Evolutionary conservation across 2,113 vertebrate species (phyloP).

Genomic region (Microtus ochrogaster): DNA sequence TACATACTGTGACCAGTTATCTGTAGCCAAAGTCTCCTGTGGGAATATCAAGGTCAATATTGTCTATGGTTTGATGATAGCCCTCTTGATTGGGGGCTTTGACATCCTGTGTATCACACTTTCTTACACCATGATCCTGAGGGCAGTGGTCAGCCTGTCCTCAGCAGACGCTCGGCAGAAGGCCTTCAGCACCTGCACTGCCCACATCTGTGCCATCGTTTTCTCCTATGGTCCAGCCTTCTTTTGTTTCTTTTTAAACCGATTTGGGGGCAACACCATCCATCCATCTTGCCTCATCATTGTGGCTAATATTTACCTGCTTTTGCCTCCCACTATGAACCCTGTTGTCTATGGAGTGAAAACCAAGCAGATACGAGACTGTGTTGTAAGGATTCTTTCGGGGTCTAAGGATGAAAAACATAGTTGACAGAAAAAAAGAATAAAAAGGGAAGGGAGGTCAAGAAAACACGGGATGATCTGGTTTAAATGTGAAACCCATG

Average conservation of each 20-base stretch:
- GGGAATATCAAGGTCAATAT: slow-evolving; percentile 53
- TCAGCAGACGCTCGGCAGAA: slow-evolving; percentile 66
- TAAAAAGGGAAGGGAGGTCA: background rate
- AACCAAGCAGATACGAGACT: slow-evolving; percentile 71
- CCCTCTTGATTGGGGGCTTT: slow-evolving; percentile 71
- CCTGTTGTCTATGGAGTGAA: slow-evolving; percentile 76
- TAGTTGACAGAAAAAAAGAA: background rate
- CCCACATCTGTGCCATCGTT: slow-evolving; percentile 70
- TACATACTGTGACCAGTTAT: slow-evolving; percentile 75
- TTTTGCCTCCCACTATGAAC: slow-evolving; percentile 75
- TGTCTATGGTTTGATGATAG: slow-evolving; percentile 67
- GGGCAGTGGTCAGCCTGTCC: slow-evolving; percentile 54
- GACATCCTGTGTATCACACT: slow-evolving; percentile 66
- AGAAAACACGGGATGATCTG: background rate
- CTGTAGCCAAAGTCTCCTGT: slow-evolving; percentile 74
- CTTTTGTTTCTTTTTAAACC: slow-evolving; percentile 72
- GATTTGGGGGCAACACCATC: slow-evolving; percentile 59
- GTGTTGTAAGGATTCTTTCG: slow-evolving; percentile 57
- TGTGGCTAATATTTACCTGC: slow-evolving; percentile 76
- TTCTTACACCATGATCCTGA: slow-evolving; percentile 72
- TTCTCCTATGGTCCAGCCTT: slow-evolving; percentile 70
- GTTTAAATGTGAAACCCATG: background rate
- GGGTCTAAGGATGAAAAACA: background rate
- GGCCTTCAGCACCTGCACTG: slow-evolving; percentile 70
- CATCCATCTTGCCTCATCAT: slow-evolving; percentile 63